A percentile compares a stretch with the other conserved stretches of the same genome.
Conservation (phyloP, 2,113 vertebrate species). For the Siphamia tubifer region DNA sequence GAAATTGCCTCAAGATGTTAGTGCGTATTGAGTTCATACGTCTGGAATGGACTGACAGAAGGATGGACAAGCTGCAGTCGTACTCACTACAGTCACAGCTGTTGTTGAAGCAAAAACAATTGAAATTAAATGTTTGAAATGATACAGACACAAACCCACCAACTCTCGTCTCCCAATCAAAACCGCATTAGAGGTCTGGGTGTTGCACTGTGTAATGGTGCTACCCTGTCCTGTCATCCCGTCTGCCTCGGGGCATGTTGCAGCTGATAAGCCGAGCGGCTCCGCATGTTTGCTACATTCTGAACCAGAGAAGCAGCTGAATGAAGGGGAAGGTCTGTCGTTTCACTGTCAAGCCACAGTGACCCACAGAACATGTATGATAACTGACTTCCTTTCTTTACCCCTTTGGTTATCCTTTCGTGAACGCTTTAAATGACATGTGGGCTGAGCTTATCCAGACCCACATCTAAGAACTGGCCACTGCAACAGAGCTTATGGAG, state of each 20-base stretch:
- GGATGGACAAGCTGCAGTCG: no score
- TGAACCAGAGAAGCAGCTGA: constrained; percentile 33
- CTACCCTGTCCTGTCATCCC: constrained; percentile 46
- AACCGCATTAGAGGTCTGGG: constrained; percentile 28
- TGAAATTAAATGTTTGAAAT: no score
- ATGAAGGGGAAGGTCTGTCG: constrained; percentile 18
- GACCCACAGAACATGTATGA: constrained; percentile 45
- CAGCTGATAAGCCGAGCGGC: constrained; percentile 19
- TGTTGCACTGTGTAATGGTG: no score
- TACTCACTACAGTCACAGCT: no score
- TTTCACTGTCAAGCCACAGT: constrained; percentile 3
- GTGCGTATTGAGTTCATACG: no score
- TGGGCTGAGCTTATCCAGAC: constrained; percentile 41
- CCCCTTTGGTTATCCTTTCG: constrained; percentile 31
- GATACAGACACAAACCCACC: no score
- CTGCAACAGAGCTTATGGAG: constrained; percentile 50
- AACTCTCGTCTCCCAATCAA: constrained; percentile 29
- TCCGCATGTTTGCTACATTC: constrained; percentile 9
- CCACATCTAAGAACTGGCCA: constrained; percentile 39
- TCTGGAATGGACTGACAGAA: no score
- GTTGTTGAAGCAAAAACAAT: no score
- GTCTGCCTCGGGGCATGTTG: constrained; percentile 44
- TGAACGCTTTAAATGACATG: constrained; percentile 43
- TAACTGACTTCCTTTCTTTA: constrained; percentile 48
- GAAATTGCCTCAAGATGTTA: no score